Base-by-base conservation (phyloP, 2,888 invertebrate genomes). In the Rugalucina vietnamica region DNA sequence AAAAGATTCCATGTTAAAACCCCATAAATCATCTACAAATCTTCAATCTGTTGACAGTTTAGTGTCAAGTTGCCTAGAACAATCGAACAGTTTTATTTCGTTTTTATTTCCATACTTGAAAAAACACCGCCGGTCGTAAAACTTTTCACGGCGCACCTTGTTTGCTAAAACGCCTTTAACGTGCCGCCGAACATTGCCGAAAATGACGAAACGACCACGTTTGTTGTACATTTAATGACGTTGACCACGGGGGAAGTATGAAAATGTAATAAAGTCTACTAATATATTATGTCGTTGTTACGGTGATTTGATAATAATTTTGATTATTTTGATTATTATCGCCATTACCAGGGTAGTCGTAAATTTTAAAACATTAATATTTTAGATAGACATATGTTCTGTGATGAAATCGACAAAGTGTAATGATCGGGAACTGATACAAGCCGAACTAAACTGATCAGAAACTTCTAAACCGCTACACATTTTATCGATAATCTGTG, bases 101-200 rank as follows among this genome's bases (percentile, higher is more conserved):
- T 1, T 65, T 65, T 65, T 65, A 65, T 65, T 32, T 76, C 71
- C 14, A 37, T 37, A 57, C 80, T 82, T 76, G 84, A 80, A 84
- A 71, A 84, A 43, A 54, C 37, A 81, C 87, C 87, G 87, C 84
- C 69, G 73, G 60, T 75, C 70, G 72, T 79, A 80, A 84, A 86
- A 82, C 69, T 77, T 80, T 82, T 82, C 82, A 84, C 80, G 78
- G 82, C 82, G 84, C 84, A 83, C 84, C 87, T 82, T 76, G 80
- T 60, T 49, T 50, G 81, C 81, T 79, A 78, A 80, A 74, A 43
- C 57, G 78, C 69, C 79, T 60, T 80, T 78, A 75, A 71, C 71
- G 75, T 76, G 76, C 12, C 37, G 49, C 76, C 87, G 84, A 80
- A 84, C 84, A 78, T 70, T 36, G 50, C 79, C 82, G 82, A 82